Evolutionary conservation across 2,113 vertebrate species (phyloP), one percentile per base, ranked within the genome.

Genomic region (Scopus umbretta): DNA sequence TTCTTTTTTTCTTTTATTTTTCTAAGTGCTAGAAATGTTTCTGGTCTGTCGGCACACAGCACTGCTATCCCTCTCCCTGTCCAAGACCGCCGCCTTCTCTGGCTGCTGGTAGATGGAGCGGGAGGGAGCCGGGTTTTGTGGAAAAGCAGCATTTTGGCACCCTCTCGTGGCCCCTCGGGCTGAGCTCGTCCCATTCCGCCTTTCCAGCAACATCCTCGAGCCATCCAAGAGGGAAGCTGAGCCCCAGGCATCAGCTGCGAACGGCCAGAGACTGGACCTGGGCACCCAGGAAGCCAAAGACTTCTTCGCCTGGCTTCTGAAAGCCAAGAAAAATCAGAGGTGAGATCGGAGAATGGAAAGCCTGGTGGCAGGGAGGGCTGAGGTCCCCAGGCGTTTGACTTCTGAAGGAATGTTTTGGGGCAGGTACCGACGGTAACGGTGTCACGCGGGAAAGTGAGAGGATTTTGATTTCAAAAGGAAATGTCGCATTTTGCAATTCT

Each of bases 221-320:
- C 49, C 55, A 0, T 50, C 42, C 79, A 97, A 95, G 92, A 88
- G 97, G 67, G 95, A 97, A 47, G 86, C 85, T 12, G 90, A 97
- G 61, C 43, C 82, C 13, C 93, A 76, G 5, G 30, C 3, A 11
- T 3, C 94, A 2, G 73, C 80, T 8, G 63, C 3, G 27, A 67
- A 10, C 0, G 73, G 72, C 8, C 70, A 86, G 3, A 89, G 50
- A 2, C 13, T 13, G 73, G 90, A 94, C 5, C 36, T 59, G 74
- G 75, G 12, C 29, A 32, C 16, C 13, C 91, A 78, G 30, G 89
- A 85, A 21, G 61, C 50, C 80, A 88, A 66, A 61, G 96, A 95
- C 2, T 95, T 95, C 61, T 43, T 97, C 25, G 7, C 47, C 14
- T 96, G 96, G 91, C 75, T 97, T 8, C 79, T 97, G 58, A 95